Evolutionary conservation across 2,888 invertebrate species (phyloP), one percentile per base, ranked within the genome.

Genomic region (Volucella inflata): DNA sequence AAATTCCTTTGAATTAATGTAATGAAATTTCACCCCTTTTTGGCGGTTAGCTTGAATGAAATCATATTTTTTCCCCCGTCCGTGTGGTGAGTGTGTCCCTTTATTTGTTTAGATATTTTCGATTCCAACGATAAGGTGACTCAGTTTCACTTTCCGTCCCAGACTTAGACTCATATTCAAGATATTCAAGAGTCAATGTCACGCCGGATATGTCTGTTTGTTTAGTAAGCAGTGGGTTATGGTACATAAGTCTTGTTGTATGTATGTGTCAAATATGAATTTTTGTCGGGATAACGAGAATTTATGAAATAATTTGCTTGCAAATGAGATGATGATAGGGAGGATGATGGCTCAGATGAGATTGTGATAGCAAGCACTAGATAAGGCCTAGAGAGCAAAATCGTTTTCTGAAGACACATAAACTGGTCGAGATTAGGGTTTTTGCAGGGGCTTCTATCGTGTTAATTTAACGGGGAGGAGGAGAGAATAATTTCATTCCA

Each of bases 231-330:
- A 36, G 12, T 38, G 12, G 48, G 77, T 77, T 76, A 2, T 21
- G 21, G 21, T 76, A 51, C 11, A 40, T 64, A 17, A 36, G 17
- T 9, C 55, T n/a, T 38, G 21, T 21, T 55, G 14, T 30, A 21
- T 50, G 38, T 21, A 46, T 36, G 16, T 38, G 17, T 72, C 60
- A 57, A 51, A 51, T 72, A 48, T 70, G 9, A 50, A 12, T 50
- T 67, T 70, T 30, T 46, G 57, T 50, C 59, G 53, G 65, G 48
- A 64, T 59, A 60, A 80, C 75, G 48, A 38, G 62, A 71, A 84
- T 84, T 84, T 84, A 84, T 84, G 75, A 80, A 80, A 80, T 80
- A 84, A 80, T 84, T 80, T 80, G 75, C 70, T 84, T 84, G 80
- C 84, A 84, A 84, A 84, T 84, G 80, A 71, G 75, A 80, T 76